Evolutionary conservation across 2,888 invertebrate genomes (phyloP).

Genomic region (Drosophila mimica): DNA sequence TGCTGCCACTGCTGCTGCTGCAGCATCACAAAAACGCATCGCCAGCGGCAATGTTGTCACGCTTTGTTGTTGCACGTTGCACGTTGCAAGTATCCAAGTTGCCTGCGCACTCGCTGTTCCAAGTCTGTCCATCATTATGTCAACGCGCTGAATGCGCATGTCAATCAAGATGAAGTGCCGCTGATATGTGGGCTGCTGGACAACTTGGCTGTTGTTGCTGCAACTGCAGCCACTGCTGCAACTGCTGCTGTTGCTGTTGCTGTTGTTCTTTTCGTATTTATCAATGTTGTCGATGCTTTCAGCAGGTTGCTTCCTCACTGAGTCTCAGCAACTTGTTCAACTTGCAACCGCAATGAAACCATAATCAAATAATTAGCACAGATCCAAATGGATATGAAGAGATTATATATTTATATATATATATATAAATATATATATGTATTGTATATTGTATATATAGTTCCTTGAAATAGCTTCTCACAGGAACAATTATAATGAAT

Average conservation of each 20-base stretch:
- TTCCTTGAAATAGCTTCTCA: neutral
- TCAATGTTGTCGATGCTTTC: neutral
- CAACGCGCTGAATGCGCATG: slow-evolving; percentile 85
- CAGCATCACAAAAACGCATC: slow-evolving; percentile 55
- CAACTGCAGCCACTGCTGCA: neutral
- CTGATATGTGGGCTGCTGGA: slow-evolving; percentile 75
- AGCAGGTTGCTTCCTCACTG: slow-evolving; percentile 9
- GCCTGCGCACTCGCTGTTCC: slow-evolving; percentile 53
- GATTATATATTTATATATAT: too few relatives aligned
- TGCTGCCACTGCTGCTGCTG: neutral
- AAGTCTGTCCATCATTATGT: slow-evolving; percentile 85
- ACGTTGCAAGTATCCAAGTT: slow-evolving; percentile 11
- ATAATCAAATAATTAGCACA: slow-evolving; percentile 19
- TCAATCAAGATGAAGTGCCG: slow-evolving; percentile 85
- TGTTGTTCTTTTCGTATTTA: slow-evolving; percentile 3
- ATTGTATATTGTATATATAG: neutral
- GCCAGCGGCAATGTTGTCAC: slow-evolving; percentile 64
- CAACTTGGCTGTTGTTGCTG: slow-evolving; percentile 6
- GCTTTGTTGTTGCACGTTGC: slow-evolving; percentile 51
- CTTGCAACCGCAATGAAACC: slow-evolving; percentile 2
- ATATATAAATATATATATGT: too few relatives aligned
- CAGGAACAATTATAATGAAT: neutral
- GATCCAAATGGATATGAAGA: neutral
- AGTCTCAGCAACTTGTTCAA: neutral
- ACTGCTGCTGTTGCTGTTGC: neutral